phyloP scores from a whole-genome alignment of 2,888 invertebrate genomes.

The Brachylomia viminalis region DNA sequence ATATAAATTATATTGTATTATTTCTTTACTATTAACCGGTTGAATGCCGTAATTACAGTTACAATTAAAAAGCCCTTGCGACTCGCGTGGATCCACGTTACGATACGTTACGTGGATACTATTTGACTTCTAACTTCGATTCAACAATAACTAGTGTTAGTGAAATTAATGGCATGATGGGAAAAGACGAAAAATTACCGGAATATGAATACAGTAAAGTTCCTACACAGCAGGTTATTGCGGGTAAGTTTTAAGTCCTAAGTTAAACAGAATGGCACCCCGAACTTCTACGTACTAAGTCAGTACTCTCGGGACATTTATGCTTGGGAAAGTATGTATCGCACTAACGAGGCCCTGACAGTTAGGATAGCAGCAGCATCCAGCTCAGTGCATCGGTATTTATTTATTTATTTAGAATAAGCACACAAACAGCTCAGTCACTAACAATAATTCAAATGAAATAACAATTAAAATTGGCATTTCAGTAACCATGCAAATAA shows the following conservation, averaged over 20 bases:
- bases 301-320: background rate
- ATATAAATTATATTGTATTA: background rate
- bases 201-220: constrained; percentile 55
- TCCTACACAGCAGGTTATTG: constrained; percentile 30
- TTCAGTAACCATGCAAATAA: too few relatives aligned
- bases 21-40: background rate
- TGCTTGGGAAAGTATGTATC: background rate
- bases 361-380: background rate
- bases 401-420: too few relatives aligned
- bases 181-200: constrained; percentile 16
- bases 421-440: too few relatives aligned
- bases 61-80: too few relatives aligned
- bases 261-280: background rate
- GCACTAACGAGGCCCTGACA: background rate
- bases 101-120: too few relatives aligned
- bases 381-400: background rate
- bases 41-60: too few relatives aligned
- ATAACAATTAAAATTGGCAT: too few relatives aligned
- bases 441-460: too few relatives aligned
- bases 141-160: constrained; percentile 13
- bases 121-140: constrained; percentile 15
- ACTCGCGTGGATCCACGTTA: too few relatives aligned
- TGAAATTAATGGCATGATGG: constrained; percentile 30
- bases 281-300: background rate
- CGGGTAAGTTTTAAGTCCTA: constrained; percentile 41